Conservation (phyloP, 2,113 vertebrate genomes). For the Marcusenius ussheri region DNA sequence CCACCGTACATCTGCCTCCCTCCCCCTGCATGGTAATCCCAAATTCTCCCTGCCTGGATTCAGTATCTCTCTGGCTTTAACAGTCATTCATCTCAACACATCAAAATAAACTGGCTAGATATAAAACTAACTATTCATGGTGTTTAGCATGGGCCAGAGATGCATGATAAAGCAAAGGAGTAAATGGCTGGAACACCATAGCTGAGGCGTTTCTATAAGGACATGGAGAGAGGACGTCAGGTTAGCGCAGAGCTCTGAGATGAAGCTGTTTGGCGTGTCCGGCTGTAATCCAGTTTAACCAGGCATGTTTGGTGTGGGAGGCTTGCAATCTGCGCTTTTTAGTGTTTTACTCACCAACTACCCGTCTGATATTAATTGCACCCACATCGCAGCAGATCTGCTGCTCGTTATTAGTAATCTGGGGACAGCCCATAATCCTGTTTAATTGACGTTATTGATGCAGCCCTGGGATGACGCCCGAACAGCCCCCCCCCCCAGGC, state of each 20-base stretch:
- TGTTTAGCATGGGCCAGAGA: not conserved
- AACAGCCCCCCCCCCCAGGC: constrained; percentile 65
- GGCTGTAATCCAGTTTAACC: not conserved
- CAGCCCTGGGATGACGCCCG: constrained; percentile 50
- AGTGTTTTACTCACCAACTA: not conserved
- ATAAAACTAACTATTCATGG: not conserved
- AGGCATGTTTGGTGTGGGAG: not conserved
- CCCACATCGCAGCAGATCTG: constrained; percentile 40
- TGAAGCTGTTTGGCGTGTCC: not conserved
- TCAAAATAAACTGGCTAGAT: not conserved
- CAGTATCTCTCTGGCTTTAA: not conserved
- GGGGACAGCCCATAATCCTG: constrained; percentile 49
- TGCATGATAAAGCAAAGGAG: not conserved
- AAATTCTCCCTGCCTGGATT: not conserved
- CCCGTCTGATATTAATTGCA: constrained; percentile 62
- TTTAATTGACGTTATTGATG: constrained; percentile 74
- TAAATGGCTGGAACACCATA: not conserved
- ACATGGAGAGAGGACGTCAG: not conserved
- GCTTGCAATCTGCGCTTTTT: not conserved
- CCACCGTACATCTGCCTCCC: not conserved
- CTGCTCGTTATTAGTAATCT: constrained; percentile 32
- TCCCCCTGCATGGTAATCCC: not conserved
- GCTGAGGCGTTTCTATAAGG: not conserved
- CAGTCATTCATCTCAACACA: not conserved
- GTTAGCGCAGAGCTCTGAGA: not conserved